Evolutionary conservation across 2,113 vertebrate species (phyloP), one percentile per base, ranked within the genome.

Genomic region (Callionymus lyra): DNA sequence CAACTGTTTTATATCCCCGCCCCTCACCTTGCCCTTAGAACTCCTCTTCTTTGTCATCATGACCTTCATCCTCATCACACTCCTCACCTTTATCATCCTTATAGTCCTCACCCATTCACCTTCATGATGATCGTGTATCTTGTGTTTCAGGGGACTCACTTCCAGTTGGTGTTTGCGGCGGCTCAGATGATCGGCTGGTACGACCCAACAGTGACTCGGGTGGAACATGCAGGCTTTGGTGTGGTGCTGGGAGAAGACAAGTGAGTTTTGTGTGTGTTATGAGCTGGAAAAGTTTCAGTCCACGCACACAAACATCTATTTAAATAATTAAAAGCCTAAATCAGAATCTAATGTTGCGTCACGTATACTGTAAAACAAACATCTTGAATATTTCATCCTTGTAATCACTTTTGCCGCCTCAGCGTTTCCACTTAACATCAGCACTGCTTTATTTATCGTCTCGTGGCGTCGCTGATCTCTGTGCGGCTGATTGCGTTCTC

Each of bases 181-280:
- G 93, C 73, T 31, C 90, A 86, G 51, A 85, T 92, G 91, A 85
- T 95, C 0, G 94, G 93, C 49, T 99, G 95, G 94, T 99, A 96
- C 33, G 75, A 97, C 56, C 89, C 94, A 15, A 82, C 85, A 54
- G 86, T 91, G 34, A 96, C 82, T 47, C 87, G 88, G 43, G 87
- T 98, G 61, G 82, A 82, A 45, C 95, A 98, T 12, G 90, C 92
- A 0, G 89, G 90, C 0, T 99, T 99, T 0, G 95, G 95, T 35
- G 93, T 99, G 60, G 94, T 99, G 44, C 79, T 99, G 14, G 95
- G 93, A 16, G 95, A 99, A 68, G 94, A 99, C 85, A 99, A 94
- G 95, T 99, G 79, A 89, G 91, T 87, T 2, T 21, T 27, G 1
- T 2, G 16, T 27, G 21, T 27, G 21, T 27, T 27, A 4, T 27